Evolutionary conservation across 2,888 invertebrate genomes (phyloP).

Genomic region (Agelastica alni): DNA sequence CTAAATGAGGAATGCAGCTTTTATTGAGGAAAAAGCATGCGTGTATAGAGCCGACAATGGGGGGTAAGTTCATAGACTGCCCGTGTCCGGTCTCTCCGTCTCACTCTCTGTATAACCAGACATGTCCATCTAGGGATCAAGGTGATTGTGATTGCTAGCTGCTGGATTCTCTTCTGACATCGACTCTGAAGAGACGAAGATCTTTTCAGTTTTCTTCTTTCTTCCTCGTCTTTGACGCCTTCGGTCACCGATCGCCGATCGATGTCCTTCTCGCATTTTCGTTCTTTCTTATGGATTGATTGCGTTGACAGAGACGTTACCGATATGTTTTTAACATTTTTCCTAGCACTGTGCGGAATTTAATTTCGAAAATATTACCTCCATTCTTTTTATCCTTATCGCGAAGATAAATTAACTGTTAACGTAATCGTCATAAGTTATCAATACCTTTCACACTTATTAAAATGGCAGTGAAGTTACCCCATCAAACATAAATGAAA

Average conservation of each 20-base stretch:
- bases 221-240: too few species aligned
- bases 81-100: slow-evolving; percentile 37
- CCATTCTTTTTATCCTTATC: too few species aligned
- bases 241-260: slow-evolving; percentile 34
- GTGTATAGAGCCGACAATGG: slow-evolving; percentile 46
- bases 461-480: too few species aligned
- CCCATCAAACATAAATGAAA: too few species aligned
- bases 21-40: slow-evolving; percentile 53
- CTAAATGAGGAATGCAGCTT: slow-evolving; percentile 52
- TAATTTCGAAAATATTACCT: too few species aligned
- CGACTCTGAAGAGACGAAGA: slow-evolving; percentile 5
- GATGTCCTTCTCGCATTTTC: slow-evolving; percentile 18
- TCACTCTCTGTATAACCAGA: slow-evolving; percentile 43
- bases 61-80: slow-evolving; percentile 51
- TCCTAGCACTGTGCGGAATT: too few species aligned
- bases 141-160: slow-evolving; percentile 47
- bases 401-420: too few species aligned
- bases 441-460: too few species aligned
- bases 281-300: slow-evolving; percentile 6
- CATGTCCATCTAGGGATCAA: slow-evolving; percentile 52
- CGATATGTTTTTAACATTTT: too few species aligned
- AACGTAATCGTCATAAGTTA: too few species aligned
- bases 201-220: slow-evolving; percentile 8
- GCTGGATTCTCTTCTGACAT: slow-evolving; percentile 40
- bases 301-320: slow-evolving; percentile 21